These are phyloP conservation scores for Xylota segnis DNA, from an alignment of 2,888 invertebrate species.

Conservation along the genomic window DNA sequence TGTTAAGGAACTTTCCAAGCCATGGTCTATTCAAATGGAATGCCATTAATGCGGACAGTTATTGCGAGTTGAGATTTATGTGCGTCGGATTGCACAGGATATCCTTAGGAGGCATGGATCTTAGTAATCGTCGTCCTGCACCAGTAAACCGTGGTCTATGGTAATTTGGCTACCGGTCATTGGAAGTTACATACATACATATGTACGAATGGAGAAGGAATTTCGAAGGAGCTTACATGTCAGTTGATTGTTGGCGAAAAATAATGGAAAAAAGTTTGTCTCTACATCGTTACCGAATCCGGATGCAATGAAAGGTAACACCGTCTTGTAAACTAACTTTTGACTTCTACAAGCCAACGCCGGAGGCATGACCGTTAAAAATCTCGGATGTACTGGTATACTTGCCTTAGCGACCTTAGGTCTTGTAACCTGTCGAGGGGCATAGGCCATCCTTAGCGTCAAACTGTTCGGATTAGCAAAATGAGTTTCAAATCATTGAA, in stretches of 20 bases:
- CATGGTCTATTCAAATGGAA: constrained; percentile 21
- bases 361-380: too few species aligned
- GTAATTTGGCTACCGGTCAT: neutral
- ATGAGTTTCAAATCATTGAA: too few species aligned
- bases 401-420: too few species aligned
- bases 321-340: too few species aligned
- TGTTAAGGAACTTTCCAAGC: constrained; percentile 28
- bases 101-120: neutral
- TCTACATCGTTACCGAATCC: neutral
- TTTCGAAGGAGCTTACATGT: neutral
- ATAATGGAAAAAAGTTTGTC: neutral
- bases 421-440: too few species aligned
- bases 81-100: neutral
- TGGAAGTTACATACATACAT: neutral
- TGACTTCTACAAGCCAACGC: too few species aligned
- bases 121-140: neutral
- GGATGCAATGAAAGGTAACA: too few species aligned
- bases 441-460: too few species aligned
- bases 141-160: neutral
- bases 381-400: too few species aligned
- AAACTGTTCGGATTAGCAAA: too few species aligned
- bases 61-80: constrained; percentile 47
- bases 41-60: constrained; percentile 47
- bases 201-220: too few species aligned
- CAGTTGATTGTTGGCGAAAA: neutral